phyloP scores from a whole-genome alignment of 2,888 invertebrate species.

The Hirtodrosophila cameraria region DNA sequence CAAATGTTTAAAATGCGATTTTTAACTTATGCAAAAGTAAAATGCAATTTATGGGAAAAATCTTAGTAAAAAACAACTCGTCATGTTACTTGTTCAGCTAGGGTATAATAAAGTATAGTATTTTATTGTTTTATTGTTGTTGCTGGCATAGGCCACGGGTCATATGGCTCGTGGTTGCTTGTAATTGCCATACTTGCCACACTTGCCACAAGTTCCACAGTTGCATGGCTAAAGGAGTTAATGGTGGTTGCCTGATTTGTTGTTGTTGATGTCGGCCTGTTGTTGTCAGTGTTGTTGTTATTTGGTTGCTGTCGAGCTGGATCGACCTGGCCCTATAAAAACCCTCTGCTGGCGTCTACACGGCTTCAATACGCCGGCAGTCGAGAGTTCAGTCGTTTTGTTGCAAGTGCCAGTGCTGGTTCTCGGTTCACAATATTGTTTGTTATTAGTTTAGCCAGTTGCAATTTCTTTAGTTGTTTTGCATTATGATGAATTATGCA shows the following conservation, averaged over 20 bases:
- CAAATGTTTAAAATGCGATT: background rate
- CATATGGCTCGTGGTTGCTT: constrained; percentile 18
- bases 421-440: constrained; percentile 31
- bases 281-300: constrained; percentile 50
- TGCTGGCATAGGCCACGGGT: constrained; percentile 20
- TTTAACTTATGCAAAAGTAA: too few relatives aligned
- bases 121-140: constrained; percentile 27
- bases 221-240: constrained; percentile 79
- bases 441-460: constrained; percentile 13
- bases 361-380: constrained; percentile 80
- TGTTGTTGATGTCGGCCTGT: constrained; percentile 45
- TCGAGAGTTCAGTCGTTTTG: constrained; percentile 62
- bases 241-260: constrained; percentile 75
- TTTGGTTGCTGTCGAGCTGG: constrained; percentile 60
- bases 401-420: constrained; percentile 37
- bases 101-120: constrained; percentile 34
- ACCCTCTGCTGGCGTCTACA: constrained; percentile 61
- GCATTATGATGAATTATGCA: constrained; percentile 62
- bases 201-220: too few relatives aligned
- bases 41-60: background rate
- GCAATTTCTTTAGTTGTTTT: constrained; percentile 11
- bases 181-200: constrained; percentile 75
- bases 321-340: constrained; percentile 75
- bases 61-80: constrained; percentile 5
- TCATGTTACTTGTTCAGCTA: constrained; percentile 3